Base-by-base conservation (phyloP, 2,888 invertebrate genomes). In the Thysanoteuthis rhombus region DNA sequence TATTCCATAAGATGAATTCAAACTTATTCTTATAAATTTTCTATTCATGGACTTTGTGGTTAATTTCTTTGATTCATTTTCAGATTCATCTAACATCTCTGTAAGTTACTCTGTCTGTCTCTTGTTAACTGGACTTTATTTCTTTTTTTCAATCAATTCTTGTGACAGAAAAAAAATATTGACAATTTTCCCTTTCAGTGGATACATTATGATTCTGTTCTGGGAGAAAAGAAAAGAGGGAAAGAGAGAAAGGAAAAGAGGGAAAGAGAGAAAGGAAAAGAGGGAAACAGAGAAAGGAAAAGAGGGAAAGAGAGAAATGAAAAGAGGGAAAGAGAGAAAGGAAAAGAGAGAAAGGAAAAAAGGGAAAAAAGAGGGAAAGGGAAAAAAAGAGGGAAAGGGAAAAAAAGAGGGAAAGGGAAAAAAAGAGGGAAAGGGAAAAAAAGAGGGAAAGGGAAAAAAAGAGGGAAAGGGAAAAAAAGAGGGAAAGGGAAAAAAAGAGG, bases 311-410 rank as follows among this genome's bases (percentile, higher is more conserved):
- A 90, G 90, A 93, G 45, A 93, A 90, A 90, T 25, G 40, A 39
- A 90, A 47, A 90, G 40, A 89, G 89, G 89, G 40, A 90, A 36
- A 89, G 93, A 93, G 28, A 90, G 90, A 89, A 90, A 93, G 40
- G 42, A 40, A 93, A 42, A 93, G 16, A 36, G 28, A 93, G 25
- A 28, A 91, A 38, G 25, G 28, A 25, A 10, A 91, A 38, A 91
- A 10, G 38, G 28, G 25, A 38, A 91, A 38, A 91, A 28, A 25
- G 28, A 40, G 19, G 28, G 40, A 40, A 39, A 36, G 40, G 38
- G 28, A 91, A 38, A 25, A 38, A 91, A 38, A 25, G 91, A 91
- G 28, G 25, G 39, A 25, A 38, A 91, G 12, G 38, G 28, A 91
- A 38, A 91, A 38, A 25, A 28, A 91, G 28, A 91, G 28, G 38